Evolutionary conservation across 2,888 invertebrate genomes (phyloP).

Genomic region (Antitype chi): DNA sequence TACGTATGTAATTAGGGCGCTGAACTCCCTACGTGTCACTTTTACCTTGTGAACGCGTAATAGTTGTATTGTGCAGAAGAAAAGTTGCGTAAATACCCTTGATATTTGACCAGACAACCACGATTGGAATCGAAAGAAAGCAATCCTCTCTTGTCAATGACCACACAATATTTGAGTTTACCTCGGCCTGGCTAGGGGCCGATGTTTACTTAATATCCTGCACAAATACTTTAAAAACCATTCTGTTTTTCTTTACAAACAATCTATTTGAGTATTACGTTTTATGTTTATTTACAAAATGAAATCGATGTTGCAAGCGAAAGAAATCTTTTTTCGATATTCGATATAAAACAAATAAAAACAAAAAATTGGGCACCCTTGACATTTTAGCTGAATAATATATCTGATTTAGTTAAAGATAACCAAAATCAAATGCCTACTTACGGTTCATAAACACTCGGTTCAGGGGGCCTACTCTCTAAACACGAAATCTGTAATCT

Average conservation of each 20-base stretch:
- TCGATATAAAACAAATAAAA: neutral
- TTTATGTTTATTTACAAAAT: neutral
- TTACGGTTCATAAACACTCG: neutral
- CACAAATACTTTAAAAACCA: constrained; percentile 3
- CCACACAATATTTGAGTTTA: constrained; percentile 20
- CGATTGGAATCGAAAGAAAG: constrained; percentile 9
- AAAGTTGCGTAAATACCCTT: neutral
- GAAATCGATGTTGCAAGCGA: neutral
- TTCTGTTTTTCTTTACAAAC: too few relatives aligned
- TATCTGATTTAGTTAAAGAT: neutral
- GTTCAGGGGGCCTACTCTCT: too few relatives aligned
- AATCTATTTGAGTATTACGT: neutral
- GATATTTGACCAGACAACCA: neutral
- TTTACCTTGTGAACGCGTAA: neutral
- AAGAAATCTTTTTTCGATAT: neutral
- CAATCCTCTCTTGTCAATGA: neutral
- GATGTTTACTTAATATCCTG: constrained; percentile 12
- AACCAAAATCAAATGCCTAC: neutral
- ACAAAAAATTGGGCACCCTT: neutral
- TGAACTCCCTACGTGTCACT: neutral
- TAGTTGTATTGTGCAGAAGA: neutral
- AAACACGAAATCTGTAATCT: too few relatives aligned
- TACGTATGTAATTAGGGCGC: neutral
- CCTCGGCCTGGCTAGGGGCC: neutral
- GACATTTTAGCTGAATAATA: neutral